These are phyloP conservation scores for Chinchilla lanigera DNA, from an alignment of 2,113 vertebrate genomes.

Conservation along the genomic window DNA sequence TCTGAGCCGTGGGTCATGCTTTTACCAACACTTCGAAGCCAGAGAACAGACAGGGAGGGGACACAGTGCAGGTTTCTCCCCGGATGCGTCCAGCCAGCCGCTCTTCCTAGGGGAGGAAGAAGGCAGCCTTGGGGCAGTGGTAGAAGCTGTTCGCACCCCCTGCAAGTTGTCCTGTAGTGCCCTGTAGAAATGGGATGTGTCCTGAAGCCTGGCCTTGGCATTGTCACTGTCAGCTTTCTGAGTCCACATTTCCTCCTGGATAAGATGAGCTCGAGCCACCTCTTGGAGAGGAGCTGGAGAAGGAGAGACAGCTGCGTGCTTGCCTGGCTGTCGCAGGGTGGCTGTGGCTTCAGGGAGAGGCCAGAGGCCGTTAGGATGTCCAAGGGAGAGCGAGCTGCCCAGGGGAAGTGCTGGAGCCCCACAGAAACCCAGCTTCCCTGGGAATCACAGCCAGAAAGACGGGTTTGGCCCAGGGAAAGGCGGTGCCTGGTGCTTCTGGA, in stretches of 20 bases:
- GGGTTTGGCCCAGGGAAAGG: background rate
- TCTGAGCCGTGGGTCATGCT: background rate
- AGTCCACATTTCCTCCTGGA: background rate
- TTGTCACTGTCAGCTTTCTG: background rate
- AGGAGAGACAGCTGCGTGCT: background rate
- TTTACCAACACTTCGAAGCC: background rate
- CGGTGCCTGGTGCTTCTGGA: background rate
- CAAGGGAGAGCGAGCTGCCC: background rate
- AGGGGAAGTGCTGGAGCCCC: background rate
- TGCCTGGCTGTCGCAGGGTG: background rate
- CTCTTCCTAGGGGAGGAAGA: background rate
- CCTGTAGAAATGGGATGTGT: background rate
- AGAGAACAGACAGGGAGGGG: background rate
- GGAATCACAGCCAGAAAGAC: constrained; percentile 3
- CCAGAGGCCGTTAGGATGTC: background rate
- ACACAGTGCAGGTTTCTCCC: background rate
- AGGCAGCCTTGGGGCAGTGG: background rate
- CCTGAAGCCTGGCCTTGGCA: background rate
- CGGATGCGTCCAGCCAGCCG: background rate
- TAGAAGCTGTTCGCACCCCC: background rate
- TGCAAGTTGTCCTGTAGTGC: background rate
- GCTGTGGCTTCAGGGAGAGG: background rate
- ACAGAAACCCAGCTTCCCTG: background rate
- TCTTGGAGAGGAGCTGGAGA: background rate
- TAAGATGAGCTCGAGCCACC: background rate